Evolutionary conservation across 2,888 invertebrate species (phyloP).

Genomic region (Drosophila paracracens): DNA sequence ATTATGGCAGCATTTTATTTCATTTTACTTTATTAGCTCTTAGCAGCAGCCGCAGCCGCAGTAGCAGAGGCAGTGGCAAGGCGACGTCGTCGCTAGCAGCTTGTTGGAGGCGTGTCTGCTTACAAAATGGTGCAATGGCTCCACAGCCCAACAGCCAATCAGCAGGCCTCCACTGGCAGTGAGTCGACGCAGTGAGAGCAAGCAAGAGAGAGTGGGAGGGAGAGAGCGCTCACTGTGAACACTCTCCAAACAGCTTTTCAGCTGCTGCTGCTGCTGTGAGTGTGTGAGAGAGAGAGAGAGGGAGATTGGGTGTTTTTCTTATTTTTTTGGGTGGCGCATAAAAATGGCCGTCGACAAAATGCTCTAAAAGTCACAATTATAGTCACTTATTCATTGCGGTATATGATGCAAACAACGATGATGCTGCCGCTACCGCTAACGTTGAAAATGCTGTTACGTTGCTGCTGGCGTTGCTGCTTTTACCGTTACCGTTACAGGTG

Average conservation of each 20-base stretch:
- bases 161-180: conserved; percentile 11
- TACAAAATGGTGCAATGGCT: conserved; percentile 63
- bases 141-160: conserved; percentile 59
- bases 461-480: conserved; percentile 2
- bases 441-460: conserved; percentile 11
- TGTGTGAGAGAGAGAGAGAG: neutral
- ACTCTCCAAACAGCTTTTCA: conserved; percentile 39
- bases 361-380: conserved; percentile 76
- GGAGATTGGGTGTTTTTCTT: neutral
- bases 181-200: conserved; percentile 40
- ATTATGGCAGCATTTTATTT: conserved; percentile 77
- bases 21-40: conserved; percentile 68
- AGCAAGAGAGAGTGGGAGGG: conserved; percentile 24
- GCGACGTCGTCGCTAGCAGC: conserved; percentile 7
- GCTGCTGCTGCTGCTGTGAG: conserved; percentile 8
- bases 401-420: conserved; percentile 69
- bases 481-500: conserved; percentile 35
- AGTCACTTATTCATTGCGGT: conserved; percentile 80
- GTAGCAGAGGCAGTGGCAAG: neutral
- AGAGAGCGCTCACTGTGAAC: conserved; percentile 3
- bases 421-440: conserved; percentile 34
- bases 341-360: conserved; percentile 61
- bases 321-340: conserved; percentile 19
- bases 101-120: conserved; percentile 57
- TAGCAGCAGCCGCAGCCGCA: conserved; percentile 40